Percentiles rank a stretch among this genome's conserved stretches.
Conservation (phyloP, 2,888 invertebrate species). For the Ptychoptera albimana region DNA sequence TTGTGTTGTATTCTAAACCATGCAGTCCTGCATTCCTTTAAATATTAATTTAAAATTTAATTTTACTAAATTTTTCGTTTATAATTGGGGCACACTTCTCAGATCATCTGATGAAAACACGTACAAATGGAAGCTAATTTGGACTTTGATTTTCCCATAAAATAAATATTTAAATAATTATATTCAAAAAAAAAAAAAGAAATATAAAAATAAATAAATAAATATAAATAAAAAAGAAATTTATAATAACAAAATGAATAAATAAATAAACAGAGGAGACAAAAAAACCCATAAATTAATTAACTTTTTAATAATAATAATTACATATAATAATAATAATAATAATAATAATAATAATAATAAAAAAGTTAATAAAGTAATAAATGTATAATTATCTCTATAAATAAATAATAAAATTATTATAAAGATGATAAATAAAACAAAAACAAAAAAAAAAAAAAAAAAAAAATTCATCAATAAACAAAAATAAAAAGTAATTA, state of each 20-base stretch:
- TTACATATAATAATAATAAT: too few species aligned
- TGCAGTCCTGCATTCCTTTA: too few species aligned
- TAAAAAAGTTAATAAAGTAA: neutral
- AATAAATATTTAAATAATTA: neutral
- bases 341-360: neutral
- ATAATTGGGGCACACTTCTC: constrained; percentile 23
- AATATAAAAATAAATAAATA: too few species aligned
- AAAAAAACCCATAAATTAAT: too few species aligned
- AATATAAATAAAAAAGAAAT: too few species aligned
- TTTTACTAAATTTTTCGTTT: neutral
- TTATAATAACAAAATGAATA: too few species aligned
- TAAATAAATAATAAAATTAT: neutral
- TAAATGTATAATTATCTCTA: neutral
- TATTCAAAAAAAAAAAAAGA: neutral
- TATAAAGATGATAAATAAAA: neutral
- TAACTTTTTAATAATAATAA: too few species aligned
- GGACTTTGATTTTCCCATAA: neutral
- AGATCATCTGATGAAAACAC: constrained; percentile 56
- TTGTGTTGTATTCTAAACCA: too few species aligned
- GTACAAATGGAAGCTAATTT: constrained; percentile 37
- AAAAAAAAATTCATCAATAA: neutral
- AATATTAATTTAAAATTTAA: neutral
- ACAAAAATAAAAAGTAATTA: neutral
- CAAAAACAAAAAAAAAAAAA: neutral
- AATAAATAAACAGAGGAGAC: too few species aligned